Conservation (phyloP, 1,140 invertebrate species). For the Spodoptera frugiperda region DNA sequence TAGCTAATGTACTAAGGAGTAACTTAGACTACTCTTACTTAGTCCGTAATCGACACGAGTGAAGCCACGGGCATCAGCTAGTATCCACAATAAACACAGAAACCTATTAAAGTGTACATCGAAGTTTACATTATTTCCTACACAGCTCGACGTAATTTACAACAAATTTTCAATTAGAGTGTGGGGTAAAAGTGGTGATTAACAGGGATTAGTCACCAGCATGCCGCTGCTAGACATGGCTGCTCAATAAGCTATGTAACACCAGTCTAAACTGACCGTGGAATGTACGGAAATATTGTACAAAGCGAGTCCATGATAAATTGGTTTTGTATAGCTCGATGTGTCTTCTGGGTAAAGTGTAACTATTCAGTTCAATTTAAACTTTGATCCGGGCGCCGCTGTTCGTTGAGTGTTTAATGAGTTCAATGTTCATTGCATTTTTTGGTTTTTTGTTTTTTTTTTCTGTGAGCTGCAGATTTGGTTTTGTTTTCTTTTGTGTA, state of each 20-base stretch:
- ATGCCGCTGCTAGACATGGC: neutral
- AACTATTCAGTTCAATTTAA: constrained; percentile 56
- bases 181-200: constrained; percentile 31
- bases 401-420: constrained; percentile 26
- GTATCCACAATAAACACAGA: neutral
- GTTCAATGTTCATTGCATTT: constrained; percentile 17
- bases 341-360: neutral
- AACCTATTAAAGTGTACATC: constrained; percentile 1
- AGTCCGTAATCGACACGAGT: no score
- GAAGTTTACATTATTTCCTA: constrained; percentile 8
- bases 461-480: neutral
- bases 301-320: no score
- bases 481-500: neutral
- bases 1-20: no score
- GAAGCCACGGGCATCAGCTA: no score
- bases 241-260: no score
- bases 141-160: constrained; percentile 2
- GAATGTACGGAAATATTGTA: no score
- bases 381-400: constrained; percentile 38
- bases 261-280: no score
- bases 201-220: constrained; percentile 47
- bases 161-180: constrained; percentile 49
- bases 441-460: constrained; percentile 11
- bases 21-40: no score
- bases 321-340: no score